phyloP scores from a whole-genome alignment of 2,113 vertebrate genomes.

The Tyto alba region DNA sequence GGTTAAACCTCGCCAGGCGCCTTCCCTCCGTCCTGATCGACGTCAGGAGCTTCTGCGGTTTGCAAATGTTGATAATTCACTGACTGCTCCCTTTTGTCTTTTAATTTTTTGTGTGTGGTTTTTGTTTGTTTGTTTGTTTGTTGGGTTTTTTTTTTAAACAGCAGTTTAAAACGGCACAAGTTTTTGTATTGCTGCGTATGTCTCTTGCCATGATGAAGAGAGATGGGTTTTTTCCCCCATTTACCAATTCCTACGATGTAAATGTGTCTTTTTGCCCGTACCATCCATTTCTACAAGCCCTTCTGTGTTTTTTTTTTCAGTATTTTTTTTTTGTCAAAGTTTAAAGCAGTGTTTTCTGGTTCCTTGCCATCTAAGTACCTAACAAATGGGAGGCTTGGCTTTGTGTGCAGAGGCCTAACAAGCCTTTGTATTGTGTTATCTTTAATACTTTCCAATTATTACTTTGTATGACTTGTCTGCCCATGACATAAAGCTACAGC shows the following conservation, averaged over 20 bases:
- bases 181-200: fast-evolving
- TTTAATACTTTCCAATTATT: not conserved
- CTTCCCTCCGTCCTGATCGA: not conserved
- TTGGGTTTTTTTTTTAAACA: no score
- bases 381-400: not conserved
- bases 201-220: not conserved
- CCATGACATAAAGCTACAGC: not conserved
- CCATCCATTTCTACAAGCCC: not conserved
- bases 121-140: no score
- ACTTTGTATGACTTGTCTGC: not conserved
- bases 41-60: not conserved
- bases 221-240: fast-evolving
- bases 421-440: not conserved
- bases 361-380: not conserved
- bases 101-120: no score
- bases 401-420: not conserved
- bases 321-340: not conserved
- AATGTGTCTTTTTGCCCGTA: not conserved
- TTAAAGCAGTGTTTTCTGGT: not conserved
- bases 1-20: fast-evolving
- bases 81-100: not conserved
- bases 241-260: not conserved
- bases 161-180: not conserved
- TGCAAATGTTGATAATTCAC: not conserved
- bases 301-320: not conserved